phyloP scores from a whole-genome alignment of 1,140 invertebrate species.

The Scaptomyza graminum region DNA sequence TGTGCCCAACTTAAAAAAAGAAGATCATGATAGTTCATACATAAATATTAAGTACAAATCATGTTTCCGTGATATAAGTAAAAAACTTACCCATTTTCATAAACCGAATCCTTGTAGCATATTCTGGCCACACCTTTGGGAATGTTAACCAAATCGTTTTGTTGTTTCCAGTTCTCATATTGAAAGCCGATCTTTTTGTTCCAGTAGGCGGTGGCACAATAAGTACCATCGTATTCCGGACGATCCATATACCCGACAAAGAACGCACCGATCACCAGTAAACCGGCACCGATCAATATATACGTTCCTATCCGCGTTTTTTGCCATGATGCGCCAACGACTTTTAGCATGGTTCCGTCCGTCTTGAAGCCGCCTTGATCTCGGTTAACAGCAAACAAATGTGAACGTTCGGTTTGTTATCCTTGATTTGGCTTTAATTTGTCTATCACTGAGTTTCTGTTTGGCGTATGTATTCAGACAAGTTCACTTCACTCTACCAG shows the following conservation, averaged over 20 bases:
- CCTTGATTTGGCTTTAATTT: not conserved
- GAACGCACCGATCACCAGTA: slow-evolving; percentile 88
- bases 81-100: slow-evolving; percentile 86
- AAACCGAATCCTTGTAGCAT: slow-evolving; percentile 88
- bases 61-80: too few species aligned
- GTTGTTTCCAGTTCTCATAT: slow-evolving; percentile 91
- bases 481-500: slow-evolving; percentile 30
- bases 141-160: slow-evolving; percentile 87
- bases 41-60: too few species aligned
- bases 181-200: slow-evolving; percentile 87
- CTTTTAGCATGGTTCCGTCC: slow-evolving; percentile 88
- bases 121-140: slow-evolving; percentile 88
- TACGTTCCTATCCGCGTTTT: slow-evolving; percentile 90
- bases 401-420: not conserved
- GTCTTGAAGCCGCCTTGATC: slow-evolving; percentile 59
- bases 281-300: slow-evolving; percentile 87
- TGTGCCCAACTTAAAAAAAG: slow-evolving; percentile 88
- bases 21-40: not conserved
- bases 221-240: slow-evolving; percentile 88
- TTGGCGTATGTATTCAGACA: not conserved
- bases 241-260: slow-evolving; percentile 88
- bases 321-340: slow-evolving; percentile 90
- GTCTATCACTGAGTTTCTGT: not conserved
- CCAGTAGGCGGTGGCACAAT: slow-evolving; percentile 88
- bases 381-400: not conserved